Evolutionary conservation across 2,113 vertebrate species (phyloP), one percentile per base, ranked within the genome.

Genomic region (Alectura lathami): DNA sequence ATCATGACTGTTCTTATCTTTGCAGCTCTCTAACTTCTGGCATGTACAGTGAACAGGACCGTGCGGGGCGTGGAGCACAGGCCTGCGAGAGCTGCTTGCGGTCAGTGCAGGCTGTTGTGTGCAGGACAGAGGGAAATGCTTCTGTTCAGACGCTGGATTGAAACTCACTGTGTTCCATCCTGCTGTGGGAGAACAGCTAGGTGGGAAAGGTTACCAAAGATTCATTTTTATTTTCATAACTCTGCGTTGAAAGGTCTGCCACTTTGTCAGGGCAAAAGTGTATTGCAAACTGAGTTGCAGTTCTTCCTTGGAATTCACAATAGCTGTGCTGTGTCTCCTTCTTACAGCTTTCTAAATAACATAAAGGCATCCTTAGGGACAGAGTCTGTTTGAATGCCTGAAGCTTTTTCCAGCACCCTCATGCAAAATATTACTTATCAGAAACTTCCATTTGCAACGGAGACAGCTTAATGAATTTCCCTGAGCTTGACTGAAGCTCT

Each of bases 371-470:
- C 91, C 69, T 11, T 9, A 84, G 83, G 78, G 93, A 83, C 54
- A 59, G n/a, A 66, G 40, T 63, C 50, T 9, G 2, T 92, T 43
- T 80, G 67, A 66, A 62, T 45, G 32, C 66, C 50, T 73, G 13
- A 64, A 88, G 73, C 47, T 81, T 95, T 81, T 86, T 23, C 42
- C 47, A 63, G 3, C 26, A 75, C 78, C 77, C 62, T 84, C 72
- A 85, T 63, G 87, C 69, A 82, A 89, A 94, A 29, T 78, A 48
- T 63, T 75, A 74, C 74, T 84, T 63, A 82, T 81, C 56, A 40
- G 87, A 92, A 89, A 87, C 24, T 66, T 86, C 66, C 3, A 8
- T 17, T 92, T 91, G 84, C 62, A 67, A 24, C 84, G 51, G 87
- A 82, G 51, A 64, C 7, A 18, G 40, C 40, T 68, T 91, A 72